phyloP scores from a whole-genome alignment of 1,140 invertebrate genomes.

The Drosophila sucinea region DNA sequence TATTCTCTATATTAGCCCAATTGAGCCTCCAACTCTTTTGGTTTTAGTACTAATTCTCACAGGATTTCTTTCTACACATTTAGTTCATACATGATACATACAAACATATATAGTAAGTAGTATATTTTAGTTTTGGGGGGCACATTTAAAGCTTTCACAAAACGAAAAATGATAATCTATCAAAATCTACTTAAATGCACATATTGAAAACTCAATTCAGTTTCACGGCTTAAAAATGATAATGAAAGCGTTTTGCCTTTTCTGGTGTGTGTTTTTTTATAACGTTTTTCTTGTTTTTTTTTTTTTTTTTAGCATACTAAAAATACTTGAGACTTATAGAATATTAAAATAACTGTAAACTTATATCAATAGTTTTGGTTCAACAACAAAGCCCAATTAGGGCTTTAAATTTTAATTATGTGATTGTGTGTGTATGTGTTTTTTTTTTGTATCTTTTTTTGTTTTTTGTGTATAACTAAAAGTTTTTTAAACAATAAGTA shows the following conservation, averaged over 20 bases:
- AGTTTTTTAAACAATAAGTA: slow-evolving; percentile 58
- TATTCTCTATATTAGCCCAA: not conserved
- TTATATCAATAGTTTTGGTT: slow-evolving; percentile 74
- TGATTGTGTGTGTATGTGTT: not conserved
- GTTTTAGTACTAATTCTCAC: slow-evolving; percentile 4
- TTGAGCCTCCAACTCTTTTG: not conserved
- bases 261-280: not conserved
- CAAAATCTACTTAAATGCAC: slow-evolving; percentile 27
- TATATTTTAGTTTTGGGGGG: slow-evolving; percentile 53
- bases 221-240: slow-evolving; percentile 20
- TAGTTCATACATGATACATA: slow-evolving; percentile 17
- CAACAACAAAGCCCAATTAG: slow-evolving; percentile 67
- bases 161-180: slow-evolving; percentile 47
- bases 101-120: not conserved
- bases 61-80: slow-evolving; percentile 18
- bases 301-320: slow-evolving; percentile 13
- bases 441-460: not conserved
- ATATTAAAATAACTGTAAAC: slow-evolving; percentile 43
- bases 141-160: slow-evolving; percentile 82
- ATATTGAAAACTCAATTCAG: slow-evolving; percentile 38
- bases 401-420: slow-evolving; percentile 18
- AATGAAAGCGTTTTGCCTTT: slow-evolving; percentile 23
- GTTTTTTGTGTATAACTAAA: slow-evolving; percentile 24
- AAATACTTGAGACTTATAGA: slow-evolving; percentile 39
- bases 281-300: not conserved